These are phyloP conservation scores for Elephantulus edwardii DNA, from an alignment of 2,113 vertebrate species.

Conservation along the genomic window DNA sequence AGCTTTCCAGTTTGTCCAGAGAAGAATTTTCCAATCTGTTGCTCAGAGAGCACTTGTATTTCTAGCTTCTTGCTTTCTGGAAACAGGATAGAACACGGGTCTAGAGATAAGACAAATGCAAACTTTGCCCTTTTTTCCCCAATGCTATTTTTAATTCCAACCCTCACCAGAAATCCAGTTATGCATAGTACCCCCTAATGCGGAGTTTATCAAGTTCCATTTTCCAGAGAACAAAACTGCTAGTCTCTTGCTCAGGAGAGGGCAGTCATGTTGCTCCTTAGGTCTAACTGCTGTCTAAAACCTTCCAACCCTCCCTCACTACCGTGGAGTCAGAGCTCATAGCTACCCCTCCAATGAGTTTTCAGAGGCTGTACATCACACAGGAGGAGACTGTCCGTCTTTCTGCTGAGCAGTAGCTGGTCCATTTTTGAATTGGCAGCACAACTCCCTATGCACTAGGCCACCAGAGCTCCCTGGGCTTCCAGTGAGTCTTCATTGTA, in stretches of 20 bases:
- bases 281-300: not conserved
- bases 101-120: not conserved
- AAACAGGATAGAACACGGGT: not conserved
- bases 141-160: not conserved
- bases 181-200: not conserved
- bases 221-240: not conserved
- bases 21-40: not conserved
- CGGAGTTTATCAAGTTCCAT: not conserved
- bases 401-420: too few relatives aligned
- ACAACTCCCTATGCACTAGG: too few relatives aligned
- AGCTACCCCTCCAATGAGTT: too few relatives aligned
- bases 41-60: not conserved
- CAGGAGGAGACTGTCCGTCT: too few relatives aligned
- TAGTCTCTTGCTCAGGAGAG: not conserved
- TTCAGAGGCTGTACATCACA: too few relatives aligned
- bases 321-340: not conserved
- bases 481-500: too few relatives aligned
- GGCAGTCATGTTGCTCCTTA: not conserved
- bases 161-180: constrained; percentile 9
- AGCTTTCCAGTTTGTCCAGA: constrained; percentile 27
- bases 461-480: too few relatives aligned
- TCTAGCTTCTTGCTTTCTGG: constrained; percentile 8
- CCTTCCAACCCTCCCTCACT: not conserved
- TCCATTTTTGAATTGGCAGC: too few relatives aligned
- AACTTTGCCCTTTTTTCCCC: not conserved